phyloP scores from a whole-genome alignment of 2,888 invertebrate genomes.

The Andrena haemorrhoa region DNA sequence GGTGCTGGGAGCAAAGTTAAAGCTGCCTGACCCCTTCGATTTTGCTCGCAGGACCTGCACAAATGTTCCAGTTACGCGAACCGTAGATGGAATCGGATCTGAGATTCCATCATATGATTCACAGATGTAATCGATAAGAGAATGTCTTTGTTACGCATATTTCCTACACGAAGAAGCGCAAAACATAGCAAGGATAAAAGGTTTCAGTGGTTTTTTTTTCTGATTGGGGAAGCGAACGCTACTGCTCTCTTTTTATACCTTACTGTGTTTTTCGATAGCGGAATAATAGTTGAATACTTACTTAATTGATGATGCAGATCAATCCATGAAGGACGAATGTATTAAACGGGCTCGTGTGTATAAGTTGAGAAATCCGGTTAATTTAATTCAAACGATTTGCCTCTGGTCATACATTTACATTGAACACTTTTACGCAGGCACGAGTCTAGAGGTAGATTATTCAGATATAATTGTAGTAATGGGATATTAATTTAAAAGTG shows the following conservation, averaged over 20 bases:
- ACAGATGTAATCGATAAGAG: constrained; percentile 42
- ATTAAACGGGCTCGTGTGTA: constrained; percentile 30
- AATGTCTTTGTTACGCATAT: constrained; percentile 53
- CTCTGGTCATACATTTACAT: constrained; percentile 55
- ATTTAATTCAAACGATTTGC: constrained; percentile 57
- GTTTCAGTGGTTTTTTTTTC: constrained; percentile 13
- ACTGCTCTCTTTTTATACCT: constrained; percentile 46
- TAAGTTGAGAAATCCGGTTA: constrained; percentile 20
- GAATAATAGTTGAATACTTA: constrained; percentile 47
- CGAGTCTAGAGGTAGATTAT: constrained; percentile 55
- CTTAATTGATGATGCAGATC: constrained; percentile 17
- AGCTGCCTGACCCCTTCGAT: no score
- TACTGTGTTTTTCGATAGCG: constrained; percentile 48
- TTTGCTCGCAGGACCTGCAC: no score
- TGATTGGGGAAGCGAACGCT: constrained; percentile 26
- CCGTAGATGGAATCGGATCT: constrained; percentile 40
- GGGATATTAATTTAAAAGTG: constrained; percentile 72
- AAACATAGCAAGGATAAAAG: constrained; percentile 51
- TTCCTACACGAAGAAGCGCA: constrained; percentile 34
- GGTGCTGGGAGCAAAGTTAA: no score
- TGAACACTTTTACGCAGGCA: constrained; percentile 52
- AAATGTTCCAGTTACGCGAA: constrained; percentile 52
- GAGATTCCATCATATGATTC: constrained; percentile 42
- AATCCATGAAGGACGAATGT: constrained; percentile 18
- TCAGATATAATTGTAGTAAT: constrained; percentile 64